phyloP scores from a whole-genome alignment of 2,113 vertebrate genomes.

The Nansenia antarctica region DNA sequence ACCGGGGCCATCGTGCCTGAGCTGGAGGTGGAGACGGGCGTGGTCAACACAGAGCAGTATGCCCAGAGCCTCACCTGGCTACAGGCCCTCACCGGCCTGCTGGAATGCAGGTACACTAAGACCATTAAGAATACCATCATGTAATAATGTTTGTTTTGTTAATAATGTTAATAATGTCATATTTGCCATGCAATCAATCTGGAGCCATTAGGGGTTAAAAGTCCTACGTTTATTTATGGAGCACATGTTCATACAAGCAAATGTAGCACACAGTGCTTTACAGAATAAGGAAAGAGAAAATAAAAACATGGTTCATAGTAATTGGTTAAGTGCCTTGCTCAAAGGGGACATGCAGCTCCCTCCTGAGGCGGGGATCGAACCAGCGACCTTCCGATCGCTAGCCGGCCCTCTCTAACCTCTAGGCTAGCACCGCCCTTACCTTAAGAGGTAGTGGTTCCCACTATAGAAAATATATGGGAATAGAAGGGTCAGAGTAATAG shows the following conservation, averaged over 20 bases:
- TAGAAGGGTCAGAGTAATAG: too few species aligned
- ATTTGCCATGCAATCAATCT: neutral
- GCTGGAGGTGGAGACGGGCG: slow-evolving; percentile 81
- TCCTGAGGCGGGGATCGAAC: too few species aligned
- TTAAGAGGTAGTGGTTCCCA: neutral
- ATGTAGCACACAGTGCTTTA: neutral
- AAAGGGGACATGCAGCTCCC: too few species aligned
- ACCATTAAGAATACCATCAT: too few species aligned
- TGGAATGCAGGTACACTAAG: slow-evolving; percentile 80
- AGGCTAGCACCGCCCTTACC: neutral
- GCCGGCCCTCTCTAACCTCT: too few species aligned
- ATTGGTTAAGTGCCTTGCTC: too few species aligned
- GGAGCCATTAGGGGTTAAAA: too few species aligned
- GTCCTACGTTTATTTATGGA: too few species aligned
- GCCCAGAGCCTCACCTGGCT: slow-evolving; percentile 82
- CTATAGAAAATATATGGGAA: too few species aligned
- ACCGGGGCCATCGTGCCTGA: slow-evolving; percentile 84
- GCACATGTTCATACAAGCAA: neutral
- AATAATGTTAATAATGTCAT: neutral
- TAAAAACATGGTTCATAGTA: neutral
- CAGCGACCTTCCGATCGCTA: too few species aligned
- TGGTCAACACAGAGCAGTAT: slow-evolving; percentile 82
- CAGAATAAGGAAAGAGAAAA: neutral
- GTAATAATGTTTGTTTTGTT: too few species aligned
- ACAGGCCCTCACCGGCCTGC: slow-evolving; percentile 82